These are phyloP conservation scores for Chiloscyllium plagiosum DNA, from an alignment of 2,113 vertebrate genomes.

Conservation along the genomic window DNA sequence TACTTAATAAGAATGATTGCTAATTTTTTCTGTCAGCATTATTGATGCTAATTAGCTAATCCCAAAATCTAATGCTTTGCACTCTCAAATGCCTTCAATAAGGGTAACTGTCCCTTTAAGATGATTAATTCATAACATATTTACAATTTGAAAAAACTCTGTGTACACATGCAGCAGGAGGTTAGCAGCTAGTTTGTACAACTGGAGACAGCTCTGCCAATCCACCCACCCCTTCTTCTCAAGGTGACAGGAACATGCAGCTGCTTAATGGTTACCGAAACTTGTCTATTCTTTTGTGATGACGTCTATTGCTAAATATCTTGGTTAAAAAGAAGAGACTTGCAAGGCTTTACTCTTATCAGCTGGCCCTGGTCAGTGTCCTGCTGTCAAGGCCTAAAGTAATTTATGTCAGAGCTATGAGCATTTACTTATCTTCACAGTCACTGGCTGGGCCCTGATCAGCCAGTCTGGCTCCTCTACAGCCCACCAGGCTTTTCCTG, in stretches of 20 bases:
- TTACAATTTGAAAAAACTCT: not conserved
- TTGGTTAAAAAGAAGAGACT: slow-evolving; percentile 49
- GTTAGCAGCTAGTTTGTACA: slow-evolving; percentile 54
- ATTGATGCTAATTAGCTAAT: not conserved
- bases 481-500: slow-evolving; percentile 59
- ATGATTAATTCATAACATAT: slow-evolving; percentile 1
- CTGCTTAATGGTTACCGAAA: slow-evolving; percentile 59
- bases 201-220: slow-evolving; percentile 49
- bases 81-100: not conserved
- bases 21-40: not conserved
- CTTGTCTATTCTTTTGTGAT: slow-evolving; percentile 61
- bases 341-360: slow-evolving; percentile 69
- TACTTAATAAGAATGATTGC: not conserved
- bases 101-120: not conserved
- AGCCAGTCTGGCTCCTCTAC: slow-evolving; percentile 70
- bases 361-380: slow-evolving; percentile 80
- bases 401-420: slow-evolving; percentile 80
- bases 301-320: slow-evolving; percentile 63
- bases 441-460: slow-evolving; percentile 54
- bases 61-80: not conserved
- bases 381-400: slow-evolving; percentile 78
- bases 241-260: slow-evolving; percentile 59
- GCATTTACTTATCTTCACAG: slow-evolving; percentile 80
- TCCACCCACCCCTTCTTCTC: slow-evolving; percentile 48
- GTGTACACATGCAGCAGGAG: not conserved